Conservation (phyloP, 2,888 invertebrate genomes). For the Lepidochrysops patricia region DNA sequence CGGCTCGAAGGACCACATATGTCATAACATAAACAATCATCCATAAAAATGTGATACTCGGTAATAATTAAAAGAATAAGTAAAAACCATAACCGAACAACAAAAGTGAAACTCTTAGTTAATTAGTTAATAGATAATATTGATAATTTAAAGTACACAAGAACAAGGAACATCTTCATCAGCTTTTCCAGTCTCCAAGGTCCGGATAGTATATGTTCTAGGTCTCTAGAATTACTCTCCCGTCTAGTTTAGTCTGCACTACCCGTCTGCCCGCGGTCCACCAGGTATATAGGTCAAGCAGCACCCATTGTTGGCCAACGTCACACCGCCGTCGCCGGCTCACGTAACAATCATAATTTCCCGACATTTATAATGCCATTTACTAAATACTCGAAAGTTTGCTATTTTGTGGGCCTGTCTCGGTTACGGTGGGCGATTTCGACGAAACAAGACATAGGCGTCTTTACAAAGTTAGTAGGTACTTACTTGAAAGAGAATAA, state of each 20-base stretch:
- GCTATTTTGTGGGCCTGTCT: not conserved
- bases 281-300: conserved; percentile 7
- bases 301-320: conserved; percentile 4
- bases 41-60: too few species aligned
- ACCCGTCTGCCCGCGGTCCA: not conserved
- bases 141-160: too few species aligned
- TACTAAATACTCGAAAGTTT: conserved; percentile 1
- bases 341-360: conserved; percentile 5
- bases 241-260: not conserved
- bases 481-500: too few species aligned
- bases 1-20: not conserved
- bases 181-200: too few species aligned
- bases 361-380: conserved; percentile 8
- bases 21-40: not conserved
- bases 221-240: not conserved
- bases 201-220: too few species aligned
- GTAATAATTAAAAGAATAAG: too few species aligned
- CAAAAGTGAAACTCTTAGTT: too few species aligned
- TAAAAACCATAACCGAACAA: too few species aligned
- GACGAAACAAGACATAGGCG: not conserved
- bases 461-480: too few species aligned
- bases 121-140: too few species aligned
- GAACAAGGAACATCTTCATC: too few species aligned
- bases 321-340: not conserved
- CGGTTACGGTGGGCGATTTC: not conserved